Evolutionary conservation across 2,888 invertebrate genomes (phyloP).

Genomic region (Oscheius sp.): DNA sequence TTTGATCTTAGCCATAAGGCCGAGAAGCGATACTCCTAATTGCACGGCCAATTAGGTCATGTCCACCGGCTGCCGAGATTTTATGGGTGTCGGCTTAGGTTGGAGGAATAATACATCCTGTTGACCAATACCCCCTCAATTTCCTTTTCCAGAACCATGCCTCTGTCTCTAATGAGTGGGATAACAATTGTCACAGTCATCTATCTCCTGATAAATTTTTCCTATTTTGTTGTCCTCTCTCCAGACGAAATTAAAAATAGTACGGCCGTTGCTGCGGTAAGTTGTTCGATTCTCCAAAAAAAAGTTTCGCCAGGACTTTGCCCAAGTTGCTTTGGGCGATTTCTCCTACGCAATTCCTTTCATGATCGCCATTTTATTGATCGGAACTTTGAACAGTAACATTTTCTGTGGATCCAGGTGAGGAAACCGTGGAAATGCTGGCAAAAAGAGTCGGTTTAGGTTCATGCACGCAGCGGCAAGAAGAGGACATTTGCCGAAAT

Average conservation of each 20-base stretch:
- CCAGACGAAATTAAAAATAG: constrained; percentile 52
- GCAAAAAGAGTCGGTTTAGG: constrained; percentile 29
- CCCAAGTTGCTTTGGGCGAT: constrained; percentile 52
- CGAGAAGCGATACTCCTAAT: no score
- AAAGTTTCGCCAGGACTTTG: constrained; percentile 48
- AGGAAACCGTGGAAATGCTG: no score
- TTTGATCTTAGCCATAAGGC: no score
- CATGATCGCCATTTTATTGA: constrained; percentile 61
- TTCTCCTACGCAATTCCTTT: constrained; percentile 61
- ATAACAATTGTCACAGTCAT: constrained; percentile 49
- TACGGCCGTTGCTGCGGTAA: constrained; percentile 60
- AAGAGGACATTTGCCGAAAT: constrained; percentile 58
- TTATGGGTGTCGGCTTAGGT: no score
- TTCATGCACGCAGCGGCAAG: constrained; percentile 62
- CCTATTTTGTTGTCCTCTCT: constrained; percentile 62
- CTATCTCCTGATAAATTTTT: constrained; percentile 59
- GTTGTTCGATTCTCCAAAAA: neutral
- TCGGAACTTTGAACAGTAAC: constrained; percentile 64
- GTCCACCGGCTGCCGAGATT: no score
- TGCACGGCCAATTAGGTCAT: no score
- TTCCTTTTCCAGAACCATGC: constrained; percentile 56
- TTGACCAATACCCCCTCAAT: no score
- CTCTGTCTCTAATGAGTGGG: constrained; percentile 59
- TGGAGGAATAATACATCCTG: no score
- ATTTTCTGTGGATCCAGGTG: constrained; percentile 56